These are phyloP conservation scores for Dolichallabes microphthalmus DNA, from an alignment of 2,113 vertebrate genomes.

Conservation along the genomic window DNA sequence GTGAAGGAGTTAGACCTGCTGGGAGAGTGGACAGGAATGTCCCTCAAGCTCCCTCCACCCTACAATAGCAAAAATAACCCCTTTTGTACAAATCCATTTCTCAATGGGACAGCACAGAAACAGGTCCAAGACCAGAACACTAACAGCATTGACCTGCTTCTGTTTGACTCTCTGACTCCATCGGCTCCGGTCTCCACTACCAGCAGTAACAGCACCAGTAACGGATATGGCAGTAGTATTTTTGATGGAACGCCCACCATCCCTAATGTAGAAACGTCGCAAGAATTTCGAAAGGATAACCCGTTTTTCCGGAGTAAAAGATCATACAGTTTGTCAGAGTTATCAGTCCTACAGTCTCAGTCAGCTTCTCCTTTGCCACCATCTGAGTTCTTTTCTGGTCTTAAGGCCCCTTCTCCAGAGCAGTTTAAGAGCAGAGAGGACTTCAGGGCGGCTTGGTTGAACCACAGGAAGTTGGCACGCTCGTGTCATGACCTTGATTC, in stretches of 20 bases:
- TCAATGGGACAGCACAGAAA: constrained; percentile 62
- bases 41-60: constrained; percentile 63
- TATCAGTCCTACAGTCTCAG: constrained; percentile 87
- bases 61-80: constrained; percentile 77
- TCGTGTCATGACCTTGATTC: constrained; percentile 94
- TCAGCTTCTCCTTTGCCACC: constrained; percentile 68
- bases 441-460: constrained; percentile 92
- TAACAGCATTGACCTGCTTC: constrained; percentile 76
- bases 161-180: constrained; percentile 76
- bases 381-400: constrained; percentile 79
- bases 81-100: constrained; percentile 84
- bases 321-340: constrained; percentile 92
- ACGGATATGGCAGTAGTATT: constrained; percentile 71
- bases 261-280: constrained; percentile 61
- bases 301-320: constrained; percentile 92
- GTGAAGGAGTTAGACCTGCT: constrained; percentile 82
- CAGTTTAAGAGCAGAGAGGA: constrained; percentile 95
- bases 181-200: constrained; percentile 56
- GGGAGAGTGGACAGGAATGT: constrained; percentile 77
- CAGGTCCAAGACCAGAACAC: constrained; percentile 59
- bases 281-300: constrained; percentile 77
- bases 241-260: constrained; percentile 68
- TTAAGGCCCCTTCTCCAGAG: constrained; percentile 89
- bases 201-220: constrained; percentile 56
- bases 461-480: constrained; percentile 90